Base-by-base conservation (phyloP, 2,113 vertebrate genomes). In the Passer domesticus region DNA sequence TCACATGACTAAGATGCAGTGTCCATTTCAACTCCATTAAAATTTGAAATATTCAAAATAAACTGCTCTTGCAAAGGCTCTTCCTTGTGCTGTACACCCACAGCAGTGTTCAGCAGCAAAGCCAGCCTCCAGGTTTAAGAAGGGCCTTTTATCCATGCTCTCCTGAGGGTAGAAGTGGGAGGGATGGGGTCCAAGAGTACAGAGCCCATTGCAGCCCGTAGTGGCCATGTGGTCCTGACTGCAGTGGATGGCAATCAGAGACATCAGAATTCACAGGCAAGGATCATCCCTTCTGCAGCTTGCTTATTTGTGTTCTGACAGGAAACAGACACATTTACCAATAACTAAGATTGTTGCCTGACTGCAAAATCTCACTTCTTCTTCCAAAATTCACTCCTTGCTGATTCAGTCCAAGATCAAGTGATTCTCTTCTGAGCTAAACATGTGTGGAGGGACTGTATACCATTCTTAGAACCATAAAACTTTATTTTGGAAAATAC, bases 151-250 rank as follows among this genome's bases (percentile, higher is more conserved):
- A n/a, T 23, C n/a, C 30, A 8, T 49, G 16, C 1, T 31, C 2
- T 2, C 5, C 13, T 60, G 37, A 28, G 7, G 21, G 33, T 0
- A 74, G 47, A 81, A 83, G 22, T 13, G 23, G 16, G 25, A 67
- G 4, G 4, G 7, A 11, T 23, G n/a, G n/a, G 12, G 4, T 22
- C 2, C 3, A 1, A 63, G 19, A 12, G 58, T 39, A 15, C 18
- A 13, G 24, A 69, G 5, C 13, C 24, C 55, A 39, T 23, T 79
- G 27, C 17, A 56, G 20, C 56, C 55, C 4, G 2, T 0, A 41
- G 15, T 0, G 0, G 20, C 27, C 2, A 0, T 21, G 30, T 55
- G 60, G 16, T 39, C 35, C 77, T 83, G 33, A 19, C 3, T 1
- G 1, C 0, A 3, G 5, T 8, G 11, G 60, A 43, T 7, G 23